Evolutionary conservation across 2,797 vertebrate species (phyloP).

Genomic region (Peromyscus eremicus): DNA sequence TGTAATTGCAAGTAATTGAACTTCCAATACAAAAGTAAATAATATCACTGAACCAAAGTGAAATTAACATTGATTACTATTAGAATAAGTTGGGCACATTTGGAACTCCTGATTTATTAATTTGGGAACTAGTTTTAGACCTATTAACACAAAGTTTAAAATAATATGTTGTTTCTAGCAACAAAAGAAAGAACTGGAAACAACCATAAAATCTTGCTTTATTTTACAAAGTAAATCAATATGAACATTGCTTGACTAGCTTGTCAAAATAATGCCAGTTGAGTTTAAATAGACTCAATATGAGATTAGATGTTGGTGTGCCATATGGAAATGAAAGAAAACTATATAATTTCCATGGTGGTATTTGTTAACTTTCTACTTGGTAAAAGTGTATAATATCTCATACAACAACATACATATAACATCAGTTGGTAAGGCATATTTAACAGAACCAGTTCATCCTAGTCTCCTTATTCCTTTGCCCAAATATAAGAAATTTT

Average conservation of each 20-base stretch:
- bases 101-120: conserved; percentile 85
- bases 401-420: not conserved
- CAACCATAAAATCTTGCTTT: conserved; percentile 55
- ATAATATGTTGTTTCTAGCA: conserved; percentile 81
- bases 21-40: conserved; percentile 83
- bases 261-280: conserved; percentile 55
- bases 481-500: not conserved
- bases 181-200: conserved; percentile 74
- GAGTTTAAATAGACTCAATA: conserved; percentile 23
- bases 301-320: conserved; percentile 39
- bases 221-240: conserved; percentile 81
- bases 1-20: conserved; percentile 84
- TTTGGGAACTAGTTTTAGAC: conserved; percentile 76
- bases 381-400: not conserved
- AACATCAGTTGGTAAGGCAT: not conserved
- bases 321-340: not conserved
- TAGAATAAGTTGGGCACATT: conserved; percentile 83
- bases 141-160: conserved; percentile 85
- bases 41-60: conserved; percentile 83
- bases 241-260: conserved; percentile 74
- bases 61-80: conserved; percentile 86
- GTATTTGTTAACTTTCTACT: not conserved
- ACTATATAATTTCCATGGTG: not conserved
- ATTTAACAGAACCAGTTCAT: not conserved
- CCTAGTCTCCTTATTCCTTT: not conserved